phyloP scores from a whole-genome alignment of 2,888 invertebrate genomes.

The Suillia variegata region DNA sequence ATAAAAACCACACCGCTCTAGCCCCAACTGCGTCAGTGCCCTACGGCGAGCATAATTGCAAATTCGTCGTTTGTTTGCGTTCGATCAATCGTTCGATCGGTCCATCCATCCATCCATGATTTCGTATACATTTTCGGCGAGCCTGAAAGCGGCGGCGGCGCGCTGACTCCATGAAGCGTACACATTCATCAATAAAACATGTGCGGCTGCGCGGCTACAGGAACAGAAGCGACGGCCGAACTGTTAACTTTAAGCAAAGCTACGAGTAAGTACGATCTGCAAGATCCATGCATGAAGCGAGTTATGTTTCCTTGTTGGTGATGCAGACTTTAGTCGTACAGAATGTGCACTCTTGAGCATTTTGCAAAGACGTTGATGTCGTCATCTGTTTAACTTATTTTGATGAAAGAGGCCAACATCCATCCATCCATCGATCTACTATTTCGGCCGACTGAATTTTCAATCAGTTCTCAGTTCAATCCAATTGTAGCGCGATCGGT shows the following conservation, averaged over 20 bases:
- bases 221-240: background rate
- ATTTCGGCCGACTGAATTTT: conserved; percentile 33
- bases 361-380: background rate
- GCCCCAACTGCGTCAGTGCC: background rate
- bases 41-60: conserved; percentile 30
- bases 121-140: conserved; percentile 47
- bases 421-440: too few relatives aligned
- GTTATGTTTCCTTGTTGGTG: too few relatives aligned
- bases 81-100: too few relatives aligned
- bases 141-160: conserved; percentile 24
- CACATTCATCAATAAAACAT: conserved; percentile 60
- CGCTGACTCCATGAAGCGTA: conserved; percentile 41
- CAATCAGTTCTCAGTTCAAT: conserved; percentile 53
- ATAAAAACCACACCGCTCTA: background rate
- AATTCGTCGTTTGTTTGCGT: conserved; percentile 29
- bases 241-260: background rate
- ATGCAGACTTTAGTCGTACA: too few relatives aligned
- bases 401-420: too few relatives aligned
- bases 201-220: conserved; percentile 30
- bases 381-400: background rate
- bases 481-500: conserved; percentile 45
- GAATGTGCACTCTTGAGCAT: too few relatives aligned
- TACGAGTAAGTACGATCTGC: background rate
- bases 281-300: too few relatives aligned
- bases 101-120: too few relatives aligned